Conservation (phyloP, 2,113 vertebrate genomes). For the Oenanthe oenanthe region DNA sequence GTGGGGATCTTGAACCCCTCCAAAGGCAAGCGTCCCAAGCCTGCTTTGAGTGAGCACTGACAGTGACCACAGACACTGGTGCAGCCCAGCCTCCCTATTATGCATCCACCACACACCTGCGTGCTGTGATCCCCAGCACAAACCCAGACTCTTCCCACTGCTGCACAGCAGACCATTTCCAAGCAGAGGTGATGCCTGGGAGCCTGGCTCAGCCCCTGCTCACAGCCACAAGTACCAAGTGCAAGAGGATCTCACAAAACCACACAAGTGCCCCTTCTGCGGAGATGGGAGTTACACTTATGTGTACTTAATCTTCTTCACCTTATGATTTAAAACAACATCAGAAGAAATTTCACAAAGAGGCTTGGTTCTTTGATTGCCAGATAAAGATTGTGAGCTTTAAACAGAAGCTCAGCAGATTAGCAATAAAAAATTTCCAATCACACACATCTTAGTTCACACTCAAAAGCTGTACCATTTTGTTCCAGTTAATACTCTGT, state of each 20-base stretch:
- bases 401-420: not conserved
- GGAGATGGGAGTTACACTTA: fast-evolving
- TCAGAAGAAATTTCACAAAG: not conserved
- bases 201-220: not conserved
- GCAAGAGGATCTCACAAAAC: not conserved
- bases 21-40: not conserved
- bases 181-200: not conserved
- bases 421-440: not conserved
- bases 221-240: not conserved
- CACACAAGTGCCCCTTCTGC: fast-evolving
- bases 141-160: not conserved
- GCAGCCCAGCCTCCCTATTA: not conserved
- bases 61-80: not conserved
- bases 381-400: not conserved
- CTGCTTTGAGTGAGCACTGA: fast-evolving
- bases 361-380: not conserved
- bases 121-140: fast-evolving
- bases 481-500: not conserved
- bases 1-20: not conserved
- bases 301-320: not conserved
- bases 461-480: not conserved
- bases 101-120: fast-evolving
- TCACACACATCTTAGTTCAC: not conserved
- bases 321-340: not conserved
- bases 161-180: not conserved